Evolutionary conservation across 2,113 vertebrate genomes (phyloP).

Genomic region (Ahaetulla prasina): DNA sequence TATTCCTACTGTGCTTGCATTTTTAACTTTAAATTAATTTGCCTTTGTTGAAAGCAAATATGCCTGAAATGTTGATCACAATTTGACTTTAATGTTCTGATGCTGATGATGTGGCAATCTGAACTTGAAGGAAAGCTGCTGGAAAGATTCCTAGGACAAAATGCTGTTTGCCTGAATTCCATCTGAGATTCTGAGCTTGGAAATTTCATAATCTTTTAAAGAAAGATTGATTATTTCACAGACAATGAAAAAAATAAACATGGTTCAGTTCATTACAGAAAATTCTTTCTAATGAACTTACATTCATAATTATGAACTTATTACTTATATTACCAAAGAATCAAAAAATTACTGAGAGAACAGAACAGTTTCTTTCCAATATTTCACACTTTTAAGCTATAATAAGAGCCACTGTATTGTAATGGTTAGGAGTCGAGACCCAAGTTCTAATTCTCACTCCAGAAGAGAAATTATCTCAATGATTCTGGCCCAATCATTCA

Average conservation of each 20-base stretch:
- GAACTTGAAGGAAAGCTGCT: slow-evolving; percentile 64
- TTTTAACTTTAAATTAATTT: slow-evolving; percentile 38
- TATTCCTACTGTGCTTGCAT: background rate
- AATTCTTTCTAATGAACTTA: background rate
- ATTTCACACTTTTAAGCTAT: background rate
- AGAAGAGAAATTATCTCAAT: background rate
- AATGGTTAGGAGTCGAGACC: background rate
- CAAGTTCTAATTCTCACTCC: background rate
- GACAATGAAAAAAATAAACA: slow-evolving; percentile 54
- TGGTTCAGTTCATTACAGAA: slow-evolving; percentile 21
- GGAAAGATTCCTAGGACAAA: slow-evolving; percentile 54
- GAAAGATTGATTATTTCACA: slow-evolving; percentile 62
- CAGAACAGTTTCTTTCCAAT: slow-evolving; percentile 38
- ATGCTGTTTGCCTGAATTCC: slow-evolving; percentile 57
- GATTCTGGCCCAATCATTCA: background rate
- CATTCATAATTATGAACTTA: background rate
- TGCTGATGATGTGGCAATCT: slow-evolving; percentile 73
- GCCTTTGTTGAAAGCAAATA: slow-evolving; percentile 33
- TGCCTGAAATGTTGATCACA: slow-evolving; percentile 32
- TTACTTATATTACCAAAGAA: slow-evolving; percentile 27
- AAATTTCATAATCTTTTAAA: slow-evolving; percentile 60
- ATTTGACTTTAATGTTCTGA: slow-evolving; percentile 51
- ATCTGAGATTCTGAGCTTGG: slow-evolving; percentile 53
- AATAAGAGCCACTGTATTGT: background rate
- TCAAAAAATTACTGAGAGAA: slow-evolving; percentile 37